phyloP scores from a whole-genome alignment of 2,888 invertebrate genomes.

The Chrysolina haemoptera region DNA sequence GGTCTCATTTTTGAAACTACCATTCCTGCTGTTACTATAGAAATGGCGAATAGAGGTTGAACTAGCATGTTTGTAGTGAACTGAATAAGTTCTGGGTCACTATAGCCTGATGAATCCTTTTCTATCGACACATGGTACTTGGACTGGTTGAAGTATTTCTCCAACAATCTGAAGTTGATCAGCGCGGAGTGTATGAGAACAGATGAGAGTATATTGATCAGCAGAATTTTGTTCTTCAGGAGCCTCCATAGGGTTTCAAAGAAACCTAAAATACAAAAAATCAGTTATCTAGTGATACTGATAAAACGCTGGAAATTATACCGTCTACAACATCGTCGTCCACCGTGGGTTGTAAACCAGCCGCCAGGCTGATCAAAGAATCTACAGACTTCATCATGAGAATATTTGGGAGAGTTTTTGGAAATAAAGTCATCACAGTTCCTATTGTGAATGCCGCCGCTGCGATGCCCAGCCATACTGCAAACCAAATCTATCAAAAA shows the following conservation, averaged over 20 bases:
- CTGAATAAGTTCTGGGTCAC: conserved; percentile 73
- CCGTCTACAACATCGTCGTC: conserved; percentile 51
- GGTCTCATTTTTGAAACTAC: conserved; percentile 72
- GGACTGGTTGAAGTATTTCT: conserved; percentile 74
- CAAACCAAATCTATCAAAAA: conserved; percentile 38
- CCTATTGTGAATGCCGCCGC: conserved; percentile 70
- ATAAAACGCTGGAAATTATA: conserved; percentile 26
- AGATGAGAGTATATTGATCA: conserved; percentile 71
- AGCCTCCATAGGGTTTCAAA: conserved; percentile 71
- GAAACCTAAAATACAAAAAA: conserved; percentile 63
- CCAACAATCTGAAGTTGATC: conserved; percentile 72
- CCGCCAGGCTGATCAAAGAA: conserved; percentile 71
- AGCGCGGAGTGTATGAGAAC: conserved; percentile 72
- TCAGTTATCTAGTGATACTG: background rate
- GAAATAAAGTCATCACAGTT: conserved; percentile 73
- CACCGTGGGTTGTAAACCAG: conserved; percentile 55
- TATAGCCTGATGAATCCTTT: conserved; percentile 70
- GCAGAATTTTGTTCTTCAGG: conserved; percentile 72
- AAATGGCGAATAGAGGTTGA: conserved; percentile 72
- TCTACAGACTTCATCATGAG: conserved; percentile 74
- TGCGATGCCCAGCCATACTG: conserved; percentile 72
- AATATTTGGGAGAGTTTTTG: conserved; percentile 72
- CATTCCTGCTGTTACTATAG: conserved; percentile 72
- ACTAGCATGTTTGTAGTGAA: conserved; percentile 72
- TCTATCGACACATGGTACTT: conserved; percentile 73